These are phyloP conservation scores for Himalopsyche anomala DNA, from an alignment of 2,888 invertebrate genomes.

Conservation along the genomic window DNA sequence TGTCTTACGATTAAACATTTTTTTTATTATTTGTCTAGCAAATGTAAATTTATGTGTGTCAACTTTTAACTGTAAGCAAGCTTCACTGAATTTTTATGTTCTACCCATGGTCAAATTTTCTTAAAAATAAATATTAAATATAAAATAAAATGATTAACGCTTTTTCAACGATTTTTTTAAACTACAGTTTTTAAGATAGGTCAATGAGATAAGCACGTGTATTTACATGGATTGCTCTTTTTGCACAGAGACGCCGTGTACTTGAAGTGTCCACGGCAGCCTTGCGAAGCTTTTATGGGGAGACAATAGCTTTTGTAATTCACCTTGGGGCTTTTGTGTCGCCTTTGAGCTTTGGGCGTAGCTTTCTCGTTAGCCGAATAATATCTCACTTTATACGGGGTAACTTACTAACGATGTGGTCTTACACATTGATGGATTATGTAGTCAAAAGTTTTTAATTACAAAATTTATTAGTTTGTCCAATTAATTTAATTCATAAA, in stretches of 20 bases:
- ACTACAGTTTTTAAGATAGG: not conserved
- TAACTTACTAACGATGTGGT: conserved; percentile 52
- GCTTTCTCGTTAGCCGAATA: conserved; percentile 46
- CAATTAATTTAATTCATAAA: not conserved
- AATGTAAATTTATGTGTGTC: too few species aligned
- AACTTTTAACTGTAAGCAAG: too few species aligned
- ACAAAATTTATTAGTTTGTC: not conserved
- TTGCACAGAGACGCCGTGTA: not conserved
- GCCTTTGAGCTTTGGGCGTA: conserved; percentile 49
- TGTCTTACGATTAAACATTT: too few species aligned
- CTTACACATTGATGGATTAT: conserved; percentile 16
- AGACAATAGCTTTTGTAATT: conserved; percentile 56
- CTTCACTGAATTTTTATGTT: too few species aligned
- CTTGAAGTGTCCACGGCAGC: conserved; percentile 41
- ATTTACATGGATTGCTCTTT: conserved; percentile 44
- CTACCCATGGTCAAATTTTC: too few species aligned
- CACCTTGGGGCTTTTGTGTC: conserved; percentile 44
- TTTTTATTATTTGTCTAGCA: too few species aligned
- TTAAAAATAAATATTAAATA: too few species aligned
- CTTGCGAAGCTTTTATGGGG: conserved; percentile 42
- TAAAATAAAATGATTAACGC: too few species aligned
- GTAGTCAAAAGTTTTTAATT: conserved; percentile 19
- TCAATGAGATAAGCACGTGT: not conserved
- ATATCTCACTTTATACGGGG: conserved; percentile 53
- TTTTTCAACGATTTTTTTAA: too few species aligned